phyloP scores from a whole-genome alignment of 2,797 vertebrate genomes.

The Centroberyx gerrardi region DNA sequence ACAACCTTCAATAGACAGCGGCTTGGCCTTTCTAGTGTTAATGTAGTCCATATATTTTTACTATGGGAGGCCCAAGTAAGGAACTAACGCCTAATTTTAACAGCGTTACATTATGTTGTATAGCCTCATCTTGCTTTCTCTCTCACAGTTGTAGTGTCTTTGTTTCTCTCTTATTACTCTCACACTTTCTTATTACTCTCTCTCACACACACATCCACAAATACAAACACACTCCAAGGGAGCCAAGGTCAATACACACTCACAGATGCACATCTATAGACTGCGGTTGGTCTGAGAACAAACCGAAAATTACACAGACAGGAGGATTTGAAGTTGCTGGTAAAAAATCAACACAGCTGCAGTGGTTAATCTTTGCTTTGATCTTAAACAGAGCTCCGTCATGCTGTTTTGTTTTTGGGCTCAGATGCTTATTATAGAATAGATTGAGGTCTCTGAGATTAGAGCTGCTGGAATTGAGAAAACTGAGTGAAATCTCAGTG shows the following conservation, averaged over 20 bases:
- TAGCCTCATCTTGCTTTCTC: no score
- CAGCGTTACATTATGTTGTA: no score
- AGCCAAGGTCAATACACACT: conserved; percentile 54
- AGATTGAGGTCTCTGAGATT: conserved; percentile 52
- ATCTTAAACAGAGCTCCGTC: conserved; percentile 43
- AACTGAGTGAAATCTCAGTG: conserved; percentile 63
- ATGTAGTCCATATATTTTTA: no score
- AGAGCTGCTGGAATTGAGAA: conserved; percentile 43
- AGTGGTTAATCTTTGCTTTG: conserved; percentile 58
- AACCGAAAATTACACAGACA: conserved; percentile 39
- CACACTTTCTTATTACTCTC: conserved; percentile 19
- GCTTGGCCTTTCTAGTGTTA: no score
- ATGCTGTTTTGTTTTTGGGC: conserved; percentile 29
- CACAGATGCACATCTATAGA: conserved; percentile 38
- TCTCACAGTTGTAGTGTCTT: no score
- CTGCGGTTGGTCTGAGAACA: conserved; percentile 36
- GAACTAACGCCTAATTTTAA: no score
- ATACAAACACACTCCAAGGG: conserved; percentile 45
- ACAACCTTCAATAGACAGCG: no score
- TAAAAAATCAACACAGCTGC: conserved; percentile 45
- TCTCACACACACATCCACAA: conserved; percentile 16
- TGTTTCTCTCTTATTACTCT: conserved; percentile 32
- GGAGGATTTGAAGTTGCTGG: conserved; percentile 33
- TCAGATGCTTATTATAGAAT: conserved; percentile 46
- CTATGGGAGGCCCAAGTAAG: no score